Conservation (phyloP, 1,140 invertebrate species). For the Globodera rostochiensis region DNA sequence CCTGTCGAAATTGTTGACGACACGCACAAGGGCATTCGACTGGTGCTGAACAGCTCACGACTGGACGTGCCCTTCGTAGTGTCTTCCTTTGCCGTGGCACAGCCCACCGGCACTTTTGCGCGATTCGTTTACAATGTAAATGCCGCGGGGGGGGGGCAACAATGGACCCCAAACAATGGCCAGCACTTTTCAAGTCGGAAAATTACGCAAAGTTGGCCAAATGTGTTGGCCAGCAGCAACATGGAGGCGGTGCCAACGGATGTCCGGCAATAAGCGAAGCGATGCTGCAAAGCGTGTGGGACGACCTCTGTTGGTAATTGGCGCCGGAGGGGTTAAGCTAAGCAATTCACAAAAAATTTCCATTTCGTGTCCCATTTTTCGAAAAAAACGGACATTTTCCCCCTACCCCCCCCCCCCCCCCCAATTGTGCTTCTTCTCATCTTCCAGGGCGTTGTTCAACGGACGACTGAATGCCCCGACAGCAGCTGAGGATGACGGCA, state of each 20-base stretch:
- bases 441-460: slow-evolving; percentile 28
- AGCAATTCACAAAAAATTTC: background rate
- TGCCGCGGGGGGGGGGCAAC: background rate
- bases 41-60: slow-evolving; percentile 24
- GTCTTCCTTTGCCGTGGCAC: slow-evolving; percentile 28
- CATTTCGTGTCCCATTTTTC: background rate
- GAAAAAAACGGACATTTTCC: background rate
- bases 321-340: background rate
- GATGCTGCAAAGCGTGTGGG: slow-evolving; percentile 23
- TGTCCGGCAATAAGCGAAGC: slow-evolving; percentile 31
- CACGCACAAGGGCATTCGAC: slow-evolving; percentile 7
- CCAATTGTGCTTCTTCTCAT: background rate
- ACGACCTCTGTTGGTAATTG: slow-evolving; percentile 34
- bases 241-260: background rate
- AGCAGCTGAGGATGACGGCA: background rate
- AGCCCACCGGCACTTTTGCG: slow-evolving; percentile 27
- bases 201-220: slow-evolving; percentile 34
- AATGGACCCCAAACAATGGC: background rate
- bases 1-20: slow-evolving; percentile 31
- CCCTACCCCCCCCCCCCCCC: too few relatives aligned
- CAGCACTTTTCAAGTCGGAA: slow-evolving; percentile 27
- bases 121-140: slow-evolving; percentile 40
- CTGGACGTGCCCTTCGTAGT: slow-evolving; percentile 18
- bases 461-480: slow-evolving; percentile 12
- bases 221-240: slow-evolving; percentile 11